These are phyloP conservation scores for Alosa alosa DNA, from an alignment of 2,113 vertebrate species.

Conservation along the genomic window DNA sequence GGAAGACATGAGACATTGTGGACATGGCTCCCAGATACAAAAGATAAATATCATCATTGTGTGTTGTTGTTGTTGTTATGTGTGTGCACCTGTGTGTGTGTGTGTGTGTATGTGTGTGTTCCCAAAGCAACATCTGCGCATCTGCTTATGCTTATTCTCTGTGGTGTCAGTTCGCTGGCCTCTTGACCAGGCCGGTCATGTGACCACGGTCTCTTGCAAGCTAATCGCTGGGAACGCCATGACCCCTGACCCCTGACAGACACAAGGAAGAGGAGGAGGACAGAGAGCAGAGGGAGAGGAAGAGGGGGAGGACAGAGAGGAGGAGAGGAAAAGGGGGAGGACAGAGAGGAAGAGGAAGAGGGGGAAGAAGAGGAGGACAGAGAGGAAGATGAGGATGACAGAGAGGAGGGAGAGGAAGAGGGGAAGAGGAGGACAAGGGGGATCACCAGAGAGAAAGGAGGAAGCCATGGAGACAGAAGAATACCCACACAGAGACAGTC, in stretches of 20 bases:
- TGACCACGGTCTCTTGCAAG: not conserved
- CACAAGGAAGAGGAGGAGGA: not conserved
- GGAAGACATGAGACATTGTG: too few species aligned
- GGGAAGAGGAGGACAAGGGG: not conserved
- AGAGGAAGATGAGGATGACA: too few species aligned
- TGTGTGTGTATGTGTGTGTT: not conserved
- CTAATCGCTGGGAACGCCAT: not conserved
- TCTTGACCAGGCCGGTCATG: not conserved
- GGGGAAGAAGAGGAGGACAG: not conserved
- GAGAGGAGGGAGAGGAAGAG: not conserved
- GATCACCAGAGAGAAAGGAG: not conserved
- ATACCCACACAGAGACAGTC: not conserved
- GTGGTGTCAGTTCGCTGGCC: constrained; percentile 5
- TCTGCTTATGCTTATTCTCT: constrained; percentile 11
- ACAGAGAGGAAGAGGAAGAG: not conserved
- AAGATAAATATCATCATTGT: too few species aligned
- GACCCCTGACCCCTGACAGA: not conserved
- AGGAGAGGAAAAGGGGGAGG: not conserved
- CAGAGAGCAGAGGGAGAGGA: not conserved
- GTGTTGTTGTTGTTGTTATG: not conserved
- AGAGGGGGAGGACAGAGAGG: not conserved
- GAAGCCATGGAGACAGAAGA: not conserved
- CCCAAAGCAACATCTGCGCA: not conserved
- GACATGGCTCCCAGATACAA: too few species aligned
- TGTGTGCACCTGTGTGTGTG: not conserved